These are phyloP conservation scores for Aix galericulata DNA, from an alignment of 2,113 vertebrate genomes.

Conservation along the genomic window DNA sequence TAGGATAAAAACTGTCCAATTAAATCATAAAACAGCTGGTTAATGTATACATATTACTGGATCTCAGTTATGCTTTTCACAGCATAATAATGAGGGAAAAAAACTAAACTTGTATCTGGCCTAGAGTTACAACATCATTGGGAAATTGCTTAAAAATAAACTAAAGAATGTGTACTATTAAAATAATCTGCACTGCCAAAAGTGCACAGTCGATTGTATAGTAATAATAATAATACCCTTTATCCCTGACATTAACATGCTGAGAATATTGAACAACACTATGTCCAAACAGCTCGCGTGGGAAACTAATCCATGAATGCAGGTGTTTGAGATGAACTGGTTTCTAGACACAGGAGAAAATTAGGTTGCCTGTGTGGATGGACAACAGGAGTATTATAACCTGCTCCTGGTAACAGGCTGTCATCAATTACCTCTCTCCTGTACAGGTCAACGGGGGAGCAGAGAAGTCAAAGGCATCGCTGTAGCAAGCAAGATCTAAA, in stretches of 20 bases:
- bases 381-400: background rate
- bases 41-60: background rate
- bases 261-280: background rate
- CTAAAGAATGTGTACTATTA: background rate
- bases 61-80: background rate
- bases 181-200: background rate
- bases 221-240: background rate
- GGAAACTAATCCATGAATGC: background rate
- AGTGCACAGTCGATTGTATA: background rate
- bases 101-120: background rate
- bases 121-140: background rate
- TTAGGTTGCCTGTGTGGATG: background rate
- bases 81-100: background rate
- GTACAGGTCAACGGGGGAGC: accelerated
- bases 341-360: conserved; percentile 15
- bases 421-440: conserved; percentile 19
- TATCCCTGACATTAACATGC: background rate
- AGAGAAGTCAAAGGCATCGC: background rate
- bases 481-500: conserved; percentile 17
- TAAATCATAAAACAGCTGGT: background rate
- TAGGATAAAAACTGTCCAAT: background rate
- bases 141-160: conserved; percentile 19
- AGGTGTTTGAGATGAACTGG: background rate
- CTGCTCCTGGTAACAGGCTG: background rate
- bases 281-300: background rate